phyloP scores from a whole-genome alignment of 2,888 invertebrate species.

The Diplolepis rosae region DNA sequence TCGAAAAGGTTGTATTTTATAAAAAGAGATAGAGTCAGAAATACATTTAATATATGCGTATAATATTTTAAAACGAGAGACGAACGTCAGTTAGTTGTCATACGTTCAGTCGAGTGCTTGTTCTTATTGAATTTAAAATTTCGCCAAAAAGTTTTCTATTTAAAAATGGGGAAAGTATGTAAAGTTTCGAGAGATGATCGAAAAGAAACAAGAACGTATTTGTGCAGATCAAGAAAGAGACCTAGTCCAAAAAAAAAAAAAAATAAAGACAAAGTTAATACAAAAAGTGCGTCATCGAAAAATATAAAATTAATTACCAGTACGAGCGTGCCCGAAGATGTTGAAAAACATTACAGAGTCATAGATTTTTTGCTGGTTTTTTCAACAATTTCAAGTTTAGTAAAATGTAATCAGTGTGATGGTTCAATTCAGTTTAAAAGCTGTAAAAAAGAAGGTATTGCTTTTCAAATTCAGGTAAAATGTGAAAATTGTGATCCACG shows the following conservation, averaged over 20 bases:
- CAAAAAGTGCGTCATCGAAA: slow-evolving; percentile 2
- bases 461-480: not conserved
- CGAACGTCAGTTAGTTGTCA: too few relatives aligned
- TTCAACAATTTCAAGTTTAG: slow-evolving; percentile 5
- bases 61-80: too few relatives aligned
- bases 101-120: too few relatives aligned
- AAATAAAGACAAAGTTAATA: not conserved
- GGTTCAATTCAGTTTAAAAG: not conserved
- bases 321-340: not conserved
- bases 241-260: not conserved
- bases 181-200: slow-evolving; percentile 12
- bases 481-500: not conserved
- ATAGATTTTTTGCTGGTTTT: slow-evolving; percentile 26
- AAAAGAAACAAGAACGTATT: not conserved
- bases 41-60: too few relatives aligned
- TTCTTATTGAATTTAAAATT: too few relatives aligned
- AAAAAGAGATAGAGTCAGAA: too few relatives aligned
- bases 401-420: slow-evolving; percentile 3
- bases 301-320: not conserved
- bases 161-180: not conserved
- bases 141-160: too few relatives aligned
- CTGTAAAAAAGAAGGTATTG: slow-evolving; percentile 26
- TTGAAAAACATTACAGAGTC: not conserved
- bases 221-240: not conserved
- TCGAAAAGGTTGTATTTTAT: too few relatives aligned